Evolutionary conservation across 2,888 invertebrate genomes (phyloP).

Genomic region (Diaperis boleti): DNA sequence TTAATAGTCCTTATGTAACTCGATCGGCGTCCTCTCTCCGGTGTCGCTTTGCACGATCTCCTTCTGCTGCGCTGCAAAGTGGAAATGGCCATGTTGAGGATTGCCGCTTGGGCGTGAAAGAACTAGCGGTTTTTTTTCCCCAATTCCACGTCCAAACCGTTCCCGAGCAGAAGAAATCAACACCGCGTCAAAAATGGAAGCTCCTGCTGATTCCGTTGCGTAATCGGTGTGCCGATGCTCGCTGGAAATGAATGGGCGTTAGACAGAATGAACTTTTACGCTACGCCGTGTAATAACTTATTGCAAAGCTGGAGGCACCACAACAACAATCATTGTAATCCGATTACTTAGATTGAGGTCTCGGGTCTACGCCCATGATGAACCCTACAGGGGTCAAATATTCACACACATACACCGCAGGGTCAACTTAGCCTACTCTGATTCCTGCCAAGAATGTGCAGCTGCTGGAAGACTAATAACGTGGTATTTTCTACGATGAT

Average conservation of each 20-base stretch:
- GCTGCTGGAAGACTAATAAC: neutral
- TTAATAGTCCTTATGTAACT: slow-evolving; percentile 62
- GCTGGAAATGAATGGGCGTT: slow-evolving; percentile 42
- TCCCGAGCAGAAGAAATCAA: neutral
- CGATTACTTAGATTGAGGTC: slow-evolving; percentile 41
- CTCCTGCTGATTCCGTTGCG: slow-evolving; percentile 29
- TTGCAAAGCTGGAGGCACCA: slow-evolving; percentile 39
- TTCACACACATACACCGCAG: slow-evolving; percentile 31
- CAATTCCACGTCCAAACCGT: no score
- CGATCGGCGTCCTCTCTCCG: slow-evolving; percentile 47
- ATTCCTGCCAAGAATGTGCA: slow-evolving; percentile 17
- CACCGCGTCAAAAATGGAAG: no score
- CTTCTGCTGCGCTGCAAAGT: no score
- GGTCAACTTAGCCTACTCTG: slow-evolving; percentile 19
- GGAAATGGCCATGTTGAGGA: no score
- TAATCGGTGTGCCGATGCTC: slow-evolving; percentile 24
- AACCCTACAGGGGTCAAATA: slow-evolving; percentile 38
- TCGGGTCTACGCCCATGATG: slow-evolving; percentile 37
- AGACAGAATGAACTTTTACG: slow-evolving; percentile 35
- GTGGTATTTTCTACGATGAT: no score
- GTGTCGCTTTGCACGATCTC: slow-evolving; percentile 29
- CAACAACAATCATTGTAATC: slow-evolving; percentile 39
- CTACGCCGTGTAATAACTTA: slow-evolving; percentile 35
- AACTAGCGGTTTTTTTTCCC: no score
- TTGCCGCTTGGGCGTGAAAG: no score